phyloP scores from a whole-genome alignment of 2,888 invertebrate genomes.

The Plemyria rubiginata region DNA sequence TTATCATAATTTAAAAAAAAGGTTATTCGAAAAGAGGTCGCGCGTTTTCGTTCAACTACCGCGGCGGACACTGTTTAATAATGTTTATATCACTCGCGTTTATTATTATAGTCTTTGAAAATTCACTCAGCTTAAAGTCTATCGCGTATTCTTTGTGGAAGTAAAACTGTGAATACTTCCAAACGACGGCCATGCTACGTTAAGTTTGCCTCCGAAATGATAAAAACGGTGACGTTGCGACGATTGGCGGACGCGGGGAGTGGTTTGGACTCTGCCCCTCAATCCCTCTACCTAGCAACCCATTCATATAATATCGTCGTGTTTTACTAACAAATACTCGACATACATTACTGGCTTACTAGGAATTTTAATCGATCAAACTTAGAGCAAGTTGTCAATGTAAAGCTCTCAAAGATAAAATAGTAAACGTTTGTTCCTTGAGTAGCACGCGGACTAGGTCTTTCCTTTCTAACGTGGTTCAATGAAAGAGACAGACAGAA shows the following conservation, averaged over 20 bases:
- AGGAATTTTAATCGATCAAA: too few relatives aligned
- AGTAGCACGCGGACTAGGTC: conserved; percentile 23
- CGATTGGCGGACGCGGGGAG: conserved; percentile 51
- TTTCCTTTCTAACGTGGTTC: conserved; percentile 19
- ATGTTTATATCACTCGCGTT: conserved; percentile 82
- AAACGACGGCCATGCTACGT: conserved; percentile 86
- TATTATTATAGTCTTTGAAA: conserved; percentile 81
- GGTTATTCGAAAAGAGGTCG: conserved; percentile 60
- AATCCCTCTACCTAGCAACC: conserved; percentile 39
- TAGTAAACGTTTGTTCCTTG: conserved; percentile 3
- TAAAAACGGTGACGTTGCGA: conserved; percentile 72
- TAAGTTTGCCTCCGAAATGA: conserved; percentile 84
- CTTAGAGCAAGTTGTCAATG: conserved; percentile 25
- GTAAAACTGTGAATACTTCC: conserved; percentile 87
- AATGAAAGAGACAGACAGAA: conserved; percentile 22
- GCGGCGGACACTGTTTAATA: conserved; percentile 61
- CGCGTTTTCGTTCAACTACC: conserved; percentile 51
- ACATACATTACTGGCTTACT: conserved; percentile 50
- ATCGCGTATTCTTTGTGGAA: conserved; percentile 88
- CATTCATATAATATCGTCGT: conserved; percentile 21
- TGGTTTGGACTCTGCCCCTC: conserved; percentile 48
- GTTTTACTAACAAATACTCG: conserved; percentile 17
- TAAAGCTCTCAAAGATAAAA: conserved; percentile 10
- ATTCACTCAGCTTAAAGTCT: conserved; percentile 83
- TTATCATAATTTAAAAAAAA: conserved; percentile 56